Evolutionary conservation across 2,113 vertebrate species (phyloP), one percentile per base, ranked within the genome.

Genomic region (Gymnogyps californianus): DNA sequence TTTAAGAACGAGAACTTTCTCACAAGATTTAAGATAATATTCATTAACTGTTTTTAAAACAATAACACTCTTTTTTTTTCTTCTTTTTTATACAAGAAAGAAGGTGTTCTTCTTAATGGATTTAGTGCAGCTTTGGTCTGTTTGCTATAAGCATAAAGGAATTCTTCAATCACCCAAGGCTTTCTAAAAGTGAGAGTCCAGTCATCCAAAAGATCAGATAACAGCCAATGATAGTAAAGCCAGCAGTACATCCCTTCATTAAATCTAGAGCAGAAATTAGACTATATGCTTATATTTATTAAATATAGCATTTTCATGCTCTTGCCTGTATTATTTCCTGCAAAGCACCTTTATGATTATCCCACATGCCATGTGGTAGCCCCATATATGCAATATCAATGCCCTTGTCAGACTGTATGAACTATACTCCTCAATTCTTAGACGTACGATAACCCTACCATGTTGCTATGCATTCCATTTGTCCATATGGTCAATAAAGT

Each of bases 151-250:
- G 11, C 38, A 40, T 25, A 62, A 76, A 72, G 6, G 15, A 55
- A 72, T 71, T 59, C 16, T 86, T 79, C 34, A 67, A 3, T 67
- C 29, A 64, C 1, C 0, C 1, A 2, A n/a, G 13, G 42, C 3
- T 85, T 6, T 55, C 4, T 34, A 47, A 29, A 83, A 64, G 21
- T 81, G 22, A 67, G 28, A 87, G 14, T 10, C 25, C n/a, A 36
- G 13, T 58, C 16, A 46, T 49, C 20, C 11, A 28, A 91, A 79
- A 67, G 28, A 64, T 34, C 66, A 32, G 26, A 72, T 52, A 20
- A 25, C 13, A 87, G 9, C 6, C 11, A 42, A 6, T 67, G 19
- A 65, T 16, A 46, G 11, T 46, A 85, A 79, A 85, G 4, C 8
- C 1, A 7, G 13, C 24, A 58, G 11, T 32, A n/a, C 1, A 38